A percentile compares a stretch with the other conserved stretches of the same genome.
Evolutionary conservation across 2,797 vertebrate genomes (phyloP).

Genomic region (Gallirallus australis): DNA sequence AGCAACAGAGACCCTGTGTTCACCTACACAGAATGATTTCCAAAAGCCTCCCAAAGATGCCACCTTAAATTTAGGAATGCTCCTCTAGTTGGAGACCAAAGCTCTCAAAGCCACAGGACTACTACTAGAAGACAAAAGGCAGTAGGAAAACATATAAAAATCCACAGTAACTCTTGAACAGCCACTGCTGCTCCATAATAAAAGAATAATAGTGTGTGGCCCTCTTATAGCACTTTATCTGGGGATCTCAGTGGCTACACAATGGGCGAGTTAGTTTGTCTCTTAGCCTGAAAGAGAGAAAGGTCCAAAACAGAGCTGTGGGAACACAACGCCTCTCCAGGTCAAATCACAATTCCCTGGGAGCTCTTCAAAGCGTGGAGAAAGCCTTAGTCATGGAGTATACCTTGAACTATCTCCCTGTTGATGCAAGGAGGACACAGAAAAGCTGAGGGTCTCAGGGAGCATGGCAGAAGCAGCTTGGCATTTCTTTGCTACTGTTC

Average conservation of each 20-base stretch:
- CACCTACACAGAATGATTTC: neutral
- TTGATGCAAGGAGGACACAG: neutral
- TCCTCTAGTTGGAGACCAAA: neutral
- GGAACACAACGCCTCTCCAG: neutral
- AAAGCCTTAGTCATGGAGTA: neutral
- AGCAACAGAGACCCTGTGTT: accelerated
- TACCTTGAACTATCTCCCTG: neutral
- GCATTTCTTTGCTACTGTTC: neutral
- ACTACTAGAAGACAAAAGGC: conserved; percentile 46
- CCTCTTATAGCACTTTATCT: conserved; percentile 18
- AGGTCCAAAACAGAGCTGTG: conserved; percentile 22
- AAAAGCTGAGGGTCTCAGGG: accelerated
- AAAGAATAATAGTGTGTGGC: neutral
- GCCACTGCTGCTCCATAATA: neutral
- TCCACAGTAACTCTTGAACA: conserved; percentile 16
- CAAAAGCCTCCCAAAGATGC: neutral
- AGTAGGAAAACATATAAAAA: conserved; percentile 47
- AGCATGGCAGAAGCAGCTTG: accelerated
- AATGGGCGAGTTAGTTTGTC: conserved; percentile 4
- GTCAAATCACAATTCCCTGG: neutral
- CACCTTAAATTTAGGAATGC: conserved; percentile 36
- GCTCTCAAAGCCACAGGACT: conserved; percentile 43
- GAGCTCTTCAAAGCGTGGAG: neutral
- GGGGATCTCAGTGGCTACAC: neutral
- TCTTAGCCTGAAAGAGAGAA: neutral